Percentiles rank a stretch among this genome's conserved stretches.
Evolutionary conservation across 2,113 vertebrate genomes (phyloP).

Genomic region (Malurus elegans): DNA sequence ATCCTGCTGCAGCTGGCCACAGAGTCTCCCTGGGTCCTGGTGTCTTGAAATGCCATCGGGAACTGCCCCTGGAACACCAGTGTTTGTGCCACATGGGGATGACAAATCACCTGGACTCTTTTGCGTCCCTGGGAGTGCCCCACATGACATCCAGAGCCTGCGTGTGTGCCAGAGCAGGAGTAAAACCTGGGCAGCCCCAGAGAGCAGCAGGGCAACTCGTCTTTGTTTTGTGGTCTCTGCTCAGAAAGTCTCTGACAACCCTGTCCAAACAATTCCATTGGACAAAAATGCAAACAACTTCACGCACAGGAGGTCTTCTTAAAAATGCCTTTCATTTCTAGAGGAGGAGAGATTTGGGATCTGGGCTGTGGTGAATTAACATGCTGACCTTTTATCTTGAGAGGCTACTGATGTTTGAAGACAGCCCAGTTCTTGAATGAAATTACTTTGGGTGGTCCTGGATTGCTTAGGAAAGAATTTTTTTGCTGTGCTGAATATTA

Average conservation of each 20-base stretch:
- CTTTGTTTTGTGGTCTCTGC: not conserved
- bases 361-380: slow-evolving; percentile 50
- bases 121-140: not conserved
- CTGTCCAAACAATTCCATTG: slow-evolving; percentile 6
- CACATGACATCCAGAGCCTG: fast-evolving
- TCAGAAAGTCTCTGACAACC: not conserved
- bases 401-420: slow-evolving; percentile 47
- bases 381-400: slow-evolving; percentile 56
- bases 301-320: slow-evolving; percentile 25
- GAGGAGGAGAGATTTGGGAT: not conserved
- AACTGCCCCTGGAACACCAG: not conserved
- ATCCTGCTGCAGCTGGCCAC: not conserved
- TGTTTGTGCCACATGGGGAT: fast-evolving
- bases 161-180: not conserved
- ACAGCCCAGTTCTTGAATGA: slow-evolving; percentile 25
- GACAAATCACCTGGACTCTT: not conserved
- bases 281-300: slow-evolving; percentile 52
- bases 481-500: slow-evolving; percentile 44
- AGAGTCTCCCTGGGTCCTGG: too few species aligned
- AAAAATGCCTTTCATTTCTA: slow-evolving; percentile 49
- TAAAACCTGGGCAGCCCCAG: not conserved
- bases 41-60: not conserved
- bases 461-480: not conserved
- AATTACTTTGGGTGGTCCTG: slow-evolving; percentile 55
- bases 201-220: not conserved